Percentiles rank a stretch among this genome's conserved stretches.
phyloP scores from a whole-genome alignment of 2,113 vertebrate species.

The Cavia aperea region DNA sequence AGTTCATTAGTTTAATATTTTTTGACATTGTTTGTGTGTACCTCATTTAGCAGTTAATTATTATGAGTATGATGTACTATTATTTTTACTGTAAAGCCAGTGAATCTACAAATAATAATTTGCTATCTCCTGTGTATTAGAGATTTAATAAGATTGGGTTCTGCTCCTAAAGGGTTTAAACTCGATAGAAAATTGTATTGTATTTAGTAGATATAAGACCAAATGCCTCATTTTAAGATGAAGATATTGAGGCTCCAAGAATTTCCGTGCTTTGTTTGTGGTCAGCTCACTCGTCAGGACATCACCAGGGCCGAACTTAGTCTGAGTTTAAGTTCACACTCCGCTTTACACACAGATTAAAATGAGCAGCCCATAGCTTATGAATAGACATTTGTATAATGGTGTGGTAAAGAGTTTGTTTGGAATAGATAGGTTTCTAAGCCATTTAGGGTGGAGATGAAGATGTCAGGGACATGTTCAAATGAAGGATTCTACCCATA shows the following conservation, averaged over 20 bases:
- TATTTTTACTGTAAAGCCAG: neutral
- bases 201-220: neutral
- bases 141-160: neutral
- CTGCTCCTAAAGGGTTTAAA: neutral
- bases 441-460: neutral
- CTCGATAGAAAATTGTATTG: neutral
- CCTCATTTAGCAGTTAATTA: conserved; percentile 12
- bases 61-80: neutral
- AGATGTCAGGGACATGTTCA: neutral
- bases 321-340: neutral
- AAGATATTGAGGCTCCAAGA: neutral
- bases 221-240: neutral
- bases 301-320: neutral
- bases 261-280: neutral
- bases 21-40: neutral
- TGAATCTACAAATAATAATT: neutral
- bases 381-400: neutral
- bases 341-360: neutral
- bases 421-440: neutral
- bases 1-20: neutral
- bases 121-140: neutral
- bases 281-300: neutral
- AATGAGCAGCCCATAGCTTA: neutral
- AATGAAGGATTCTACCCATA: neutral
- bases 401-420: neutral